phyloP scores from a whole-genome alignment of 2,888 invertebrate species.

The Horisme vitalbata region DNA sequence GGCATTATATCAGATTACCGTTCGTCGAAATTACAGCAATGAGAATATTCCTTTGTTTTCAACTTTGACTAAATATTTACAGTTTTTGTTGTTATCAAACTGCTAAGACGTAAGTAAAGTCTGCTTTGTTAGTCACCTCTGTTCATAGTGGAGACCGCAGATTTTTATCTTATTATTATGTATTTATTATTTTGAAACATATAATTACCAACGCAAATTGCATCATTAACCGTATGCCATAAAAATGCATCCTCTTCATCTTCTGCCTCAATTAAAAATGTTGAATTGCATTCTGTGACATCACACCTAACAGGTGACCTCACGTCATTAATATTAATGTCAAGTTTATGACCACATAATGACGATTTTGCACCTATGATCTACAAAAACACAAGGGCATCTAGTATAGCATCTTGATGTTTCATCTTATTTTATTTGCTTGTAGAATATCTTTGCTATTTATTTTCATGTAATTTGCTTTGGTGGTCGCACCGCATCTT shows the following conservation, averaged over 20 bases:
- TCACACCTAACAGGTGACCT: conserved; percentile 8
- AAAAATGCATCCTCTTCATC: neutral
- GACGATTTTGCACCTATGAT: conserved; percentile 2
- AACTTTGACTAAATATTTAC: conserved; percentile 10
- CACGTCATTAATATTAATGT: conserved; percentile 4
- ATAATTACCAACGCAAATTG: too few relatives aligned
- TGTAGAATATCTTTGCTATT: conserved; percentile 1
- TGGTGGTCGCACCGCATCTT: conserved; percentile 12
- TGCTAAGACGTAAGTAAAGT: conserved; percentile 16
- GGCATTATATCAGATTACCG: conserved; percentile 23
- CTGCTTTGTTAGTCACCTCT: conserved; percentile 14
- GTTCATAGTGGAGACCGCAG: neutral
- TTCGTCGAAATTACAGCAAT: conserved; percentile 5
- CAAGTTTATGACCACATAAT: conserved; percentile 5
- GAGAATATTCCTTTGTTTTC: conserved; percentile 14
- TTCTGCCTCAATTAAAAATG: neutral
- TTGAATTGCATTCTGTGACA: conserved; percentile 5
- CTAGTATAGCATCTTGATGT: conserved; percentile 4
- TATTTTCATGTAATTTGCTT: conserved; percentile 2
- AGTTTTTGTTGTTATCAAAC: conserved; percentile 16
- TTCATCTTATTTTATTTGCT: conserved; percentile 4
- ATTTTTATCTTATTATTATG: too few relatives aligned
- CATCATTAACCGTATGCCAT: neutral
- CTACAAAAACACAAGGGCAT: conserved; percentile 10
- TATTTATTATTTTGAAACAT: too few relatives aligned